Evolutionary conservation across 1,140 invertebrate genomes (phyloP), one percentile per base, ranked within the genome.

Genomic region (Drosophila lacteicornis): DNA sequence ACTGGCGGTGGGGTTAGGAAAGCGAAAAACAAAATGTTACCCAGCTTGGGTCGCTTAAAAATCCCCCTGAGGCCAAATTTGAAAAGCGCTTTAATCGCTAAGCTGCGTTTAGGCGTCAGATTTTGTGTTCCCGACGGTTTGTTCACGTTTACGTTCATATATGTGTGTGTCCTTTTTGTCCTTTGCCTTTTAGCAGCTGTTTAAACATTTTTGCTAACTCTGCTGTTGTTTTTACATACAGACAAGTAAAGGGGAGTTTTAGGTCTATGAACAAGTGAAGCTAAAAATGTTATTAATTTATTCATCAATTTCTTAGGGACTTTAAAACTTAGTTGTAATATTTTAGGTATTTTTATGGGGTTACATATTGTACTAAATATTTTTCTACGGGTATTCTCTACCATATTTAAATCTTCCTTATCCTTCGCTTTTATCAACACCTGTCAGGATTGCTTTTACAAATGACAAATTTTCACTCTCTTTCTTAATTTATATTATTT

Each of bases 41-140:
- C 67, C 66, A 63, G 73, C 68, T 74, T 55, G 66, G 63, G 56
- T 59, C 81, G 58, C 66, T 51, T 47, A 51, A 78, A 80, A 77
- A 56, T 74, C 61, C 76, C 58, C 84, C 80, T 45, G n/a, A 66
- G 76, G 77, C 62, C 36, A 71, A 78, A 81, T 87, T 88, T 84
- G 66, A 49, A 70, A 88, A 88, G 69, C 77, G 80, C 80, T 87
- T 88, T 88, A 87, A 88, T 84, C 76, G 80, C 80, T 90, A 90
- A 88, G 84, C 84, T 84, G 74, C 77, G 82, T 87, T 87, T 81
- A 84, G 84, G 84, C 84, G 80, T 69, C 75, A 61, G 74, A 67
- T 76, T 76, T 66, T 58, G 74, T 69, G 62, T 56, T 70, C 38
- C 63, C 36, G 36, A 56, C 36, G 19, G 53, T 56, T 40, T 40